Percentiles rank a stretch among this genome's conserved stretches.
These are phyloP conservation scores for Lontra canadensis DNA, from an alignment of 2,113 vertebrate species.

Conservation along the genomic window DNA sequence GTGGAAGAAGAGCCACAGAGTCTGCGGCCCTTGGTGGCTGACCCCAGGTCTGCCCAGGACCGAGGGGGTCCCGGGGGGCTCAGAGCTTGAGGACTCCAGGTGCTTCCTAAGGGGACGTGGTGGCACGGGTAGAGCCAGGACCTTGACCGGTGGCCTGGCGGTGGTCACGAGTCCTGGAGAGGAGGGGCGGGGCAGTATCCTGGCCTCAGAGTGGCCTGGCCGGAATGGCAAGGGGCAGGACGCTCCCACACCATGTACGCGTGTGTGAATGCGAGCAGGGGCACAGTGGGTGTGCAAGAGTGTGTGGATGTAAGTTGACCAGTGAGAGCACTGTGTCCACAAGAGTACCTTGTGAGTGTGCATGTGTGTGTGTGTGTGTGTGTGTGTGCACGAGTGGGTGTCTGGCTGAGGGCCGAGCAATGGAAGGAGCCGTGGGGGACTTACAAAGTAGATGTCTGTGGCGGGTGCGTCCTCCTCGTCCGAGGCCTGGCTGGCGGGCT, in stretches of 20 bases:
- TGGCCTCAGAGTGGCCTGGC: not conserved
- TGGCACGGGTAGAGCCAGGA: not conserved
- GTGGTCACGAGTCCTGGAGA: not conserved
- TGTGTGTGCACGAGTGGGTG: accelerated
- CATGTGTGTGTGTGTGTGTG: not conserved
- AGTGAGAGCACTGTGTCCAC: not conserved
- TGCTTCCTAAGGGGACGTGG: accelerated
- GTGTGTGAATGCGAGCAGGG: accelerated
- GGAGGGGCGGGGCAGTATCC: not conserved
- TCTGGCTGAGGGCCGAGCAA: accelerated
- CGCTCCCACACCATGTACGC: not conserved
- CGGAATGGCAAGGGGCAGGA: accelerated
- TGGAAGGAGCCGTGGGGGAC: conserved; percentile 57
- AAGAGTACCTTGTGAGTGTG: not conserved
- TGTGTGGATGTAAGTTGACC: not conserved
- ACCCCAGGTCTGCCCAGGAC: not conserved
- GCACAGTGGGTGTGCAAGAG: no score
- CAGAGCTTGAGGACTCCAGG: not conserved
- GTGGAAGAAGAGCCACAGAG: accelerated
- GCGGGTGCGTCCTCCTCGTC: conserved; percentile 95
- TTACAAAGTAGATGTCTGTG: conserved; percentile 98
- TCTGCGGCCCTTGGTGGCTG: not conserved
- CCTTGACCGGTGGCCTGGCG: not conserved
- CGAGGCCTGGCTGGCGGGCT: conserved; percentile 95
- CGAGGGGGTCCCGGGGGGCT: not conserved